Base-by-base conservation (phyloP, 2,888 invertebrate species). In the Diarsia rubi region DNA sequence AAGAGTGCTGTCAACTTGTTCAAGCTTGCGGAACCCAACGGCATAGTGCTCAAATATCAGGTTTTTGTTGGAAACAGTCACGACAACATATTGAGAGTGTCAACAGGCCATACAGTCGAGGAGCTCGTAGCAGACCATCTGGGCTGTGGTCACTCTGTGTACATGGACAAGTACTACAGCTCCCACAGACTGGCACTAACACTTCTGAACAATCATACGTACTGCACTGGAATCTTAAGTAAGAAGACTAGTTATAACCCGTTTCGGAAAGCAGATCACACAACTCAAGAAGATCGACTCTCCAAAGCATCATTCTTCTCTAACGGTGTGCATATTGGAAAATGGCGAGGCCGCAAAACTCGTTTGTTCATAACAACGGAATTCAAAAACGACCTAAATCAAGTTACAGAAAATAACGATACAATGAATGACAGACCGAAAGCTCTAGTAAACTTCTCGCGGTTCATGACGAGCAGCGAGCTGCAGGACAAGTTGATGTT, bases 131-230 rank as follows among this genome's bases (percentile, higher is more conserved):
- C 42, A 19, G 59, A 74, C 3, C 54, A 68, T 6, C 52, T 74
- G 19, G 72, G 65, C 45, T 27, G 52, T 31, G 79, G 79, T 3
- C 80, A 81, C 44, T 49, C 67, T 0, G 27, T 86, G 0, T 86
- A 75, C 54, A 78, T 82, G 84, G 82, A 79, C 24, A 81, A 73
- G 44, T 78, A 68, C 60, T 84, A 79, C 37, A 83, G 74, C 44
- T 77, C 77, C 3, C 64, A 62, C 24, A 64, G 64, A 21, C 60
- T 83, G 27, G 80, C 85, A 9, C 14, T 54, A 0, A 37, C 59
- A 5, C 60, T 84, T 42, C 63, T 85, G 21, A 27, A 82, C 4
- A 12, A n/a, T 2, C 52, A 79, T n/a, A 85, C 77, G 0, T 80
- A 84, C 62, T 85, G 80, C 60, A 79, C 84, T 6, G 80, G 78